Evolutionary conservation across 2,113 vertebrate species (phyloP).

Genomic region (Platycercus adscitus): DNA sequence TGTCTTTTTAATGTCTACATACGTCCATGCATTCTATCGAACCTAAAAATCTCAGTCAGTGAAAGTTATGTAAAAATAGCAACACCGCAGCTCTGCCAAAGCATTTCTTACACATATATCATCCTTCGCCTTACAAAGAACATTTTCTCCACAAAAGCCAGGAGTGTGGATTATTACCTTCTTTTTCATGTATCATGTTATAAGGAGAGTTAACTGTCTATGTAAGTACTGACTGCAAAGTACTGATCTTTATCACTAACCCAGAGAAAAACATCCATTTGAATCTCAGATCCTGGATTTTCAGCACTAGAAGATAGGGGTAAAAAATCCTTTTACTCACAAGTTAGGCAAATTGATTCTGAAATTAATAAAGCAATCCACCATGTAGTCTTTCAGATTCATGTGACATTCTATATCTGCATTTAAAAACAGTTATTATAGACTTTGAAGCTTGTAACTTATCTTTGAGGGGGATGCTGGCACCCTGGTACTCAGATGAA

Average conservation of each 20-base stretch:
- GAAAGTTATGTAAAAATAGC: background rate
- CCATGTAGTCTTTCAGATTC: background rate
- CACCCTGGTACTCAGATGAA: background rate
- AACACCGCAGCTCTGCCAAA: background rate
- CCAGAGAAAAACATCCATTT: background rate
- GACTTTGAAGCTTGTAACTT: background rate
- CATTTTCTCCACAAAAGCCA: background rate
- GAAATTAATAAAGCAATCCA: background rate
- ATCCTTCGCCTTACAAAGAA: background rate
- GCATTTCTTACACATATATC: background rate
- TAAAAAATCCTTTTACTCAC: background rate
- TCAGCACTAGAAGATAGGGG: background rate
- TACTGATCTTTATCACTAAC: background rate
- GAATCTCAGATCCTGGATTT: background rate
- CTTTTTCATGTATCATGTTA: background rate
- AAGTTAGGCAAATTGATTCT: background rate
- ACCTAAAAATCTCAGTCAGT: background rate
- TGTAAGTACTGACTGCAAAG: background rate
- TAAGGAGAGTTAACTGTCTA: background rate
- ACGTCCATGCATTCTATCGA: background rate
- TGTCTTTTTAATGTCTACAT: background rate
- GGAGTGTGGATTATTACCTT: background rate
- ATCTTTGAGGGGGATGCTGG: fast-evolving
- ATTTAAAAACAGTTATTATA: background rate
- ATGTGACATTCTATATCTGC: background rate